These are phyloP conservation scores for Sander lucioperca DNA, from an alignment of 2,113 vertebrate genomes.

Conservation along the genomic window DNA sequence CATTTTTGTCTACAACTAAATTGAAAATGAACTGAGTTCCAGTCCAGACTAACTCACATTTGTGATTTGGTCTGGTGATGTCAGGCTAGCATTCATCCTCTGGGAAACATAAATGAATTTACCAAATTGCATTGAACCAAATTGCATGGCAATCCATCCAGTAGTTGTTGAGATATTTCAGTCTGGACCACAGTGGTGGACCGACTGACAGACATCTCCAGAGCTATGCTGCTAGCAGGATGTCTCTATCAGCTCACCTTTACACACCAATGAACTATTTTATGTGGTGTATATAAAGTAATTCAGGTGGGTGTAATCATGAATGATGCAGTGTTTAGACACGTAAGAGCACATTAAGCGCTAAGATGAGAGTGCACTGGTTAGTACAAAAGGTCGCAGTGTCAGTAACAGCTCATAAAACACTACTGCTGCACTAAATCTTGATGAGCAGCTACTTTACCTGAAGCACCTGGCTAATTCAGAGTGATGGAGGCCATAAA, in stretches of 20 bases:
- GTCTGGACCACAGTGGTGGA: background rate
- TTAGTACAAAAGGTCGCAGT: constrained; percentile 55
- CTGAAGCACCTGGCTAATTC: constrained; percentile 13
- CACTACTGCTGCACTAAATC: constrained; percentile 17
- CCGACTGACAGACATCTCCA: background rate
- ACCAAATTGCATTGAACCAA: no score
- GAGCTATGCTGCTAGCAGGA: background rate
- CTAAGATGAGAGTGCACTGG: constrained; percentile 8
- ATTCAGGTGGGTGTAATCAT: constrained; percentile 48
- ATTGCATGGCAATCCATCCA: background rate
- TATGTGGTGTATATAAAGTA: constrained; percentile 36
- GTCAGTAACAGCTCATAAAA: constrained; percentile 48
- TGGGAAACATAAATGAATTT: background rate
- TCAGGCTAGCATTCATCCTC: background rate
- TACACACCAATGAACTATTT: constrained; percentile 14
- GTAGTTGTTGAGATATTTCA: background rate
- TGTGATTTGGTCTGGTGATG: no score
- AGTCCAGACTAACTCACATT: no score
- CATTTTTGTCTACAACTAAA: no score
- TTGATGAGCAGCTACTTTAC: constrained; percentile 57
- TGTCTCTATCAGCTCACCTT: constrained; percentile 26
- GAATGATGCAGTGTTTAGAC: constrained; percentile 28
- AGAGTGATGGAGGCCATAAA: constrained; percentile 37
- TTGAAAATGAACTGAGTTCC: no score
- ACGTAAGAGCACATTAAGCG: background rate